These are phyloP conservation scores for Nowickia ferox DNA, from an alignment of 2,888 invertebrate genomes.

Conservation along the genomic window DNA sequence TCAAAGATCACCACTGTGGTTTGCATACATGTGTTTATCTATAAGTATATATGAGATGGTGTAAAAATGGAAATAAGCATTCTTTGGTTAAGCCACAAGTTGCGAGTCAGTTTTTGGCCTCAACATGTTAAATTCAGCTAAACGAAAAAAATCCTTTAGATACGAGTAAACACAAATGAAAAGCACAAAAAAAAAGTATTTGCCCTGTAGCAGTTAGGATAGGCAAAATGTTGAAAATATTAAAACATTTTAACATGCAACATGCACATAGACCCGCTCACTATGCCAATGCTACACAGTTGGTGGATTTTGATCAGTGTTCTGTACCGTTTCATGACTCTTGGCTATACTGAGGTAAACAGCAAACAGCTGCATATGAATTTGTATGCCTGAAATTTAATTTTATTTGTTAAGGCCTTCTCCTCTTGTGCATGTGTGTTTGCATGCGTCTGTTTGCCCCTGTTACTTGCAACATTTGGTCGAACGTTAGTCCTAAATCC, in stretches of 20 bases:
- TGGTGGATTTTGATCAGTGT: constrained; percentile 8
- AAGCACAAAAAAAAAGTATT: neutral
- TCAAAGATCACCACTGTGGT: neutral
- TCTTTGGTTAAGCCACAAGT: constrained; percentile 39
- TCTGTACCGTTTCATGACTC: constrained; percentile 23
- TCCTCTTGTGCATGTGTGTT: neutral
- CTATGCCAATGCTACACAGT: neutral
- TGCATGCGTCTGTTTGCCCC: neutral
- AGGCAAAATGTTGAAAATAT: constrained; percentile 21
- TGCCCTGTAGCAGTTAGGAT: constrained; percentile 19
- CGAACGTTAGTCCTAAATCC: constrained; percentile 3
- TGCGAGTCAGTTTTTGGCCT: constrained; percentile 39
- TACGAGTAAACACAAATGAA: constrained; percentile 1
- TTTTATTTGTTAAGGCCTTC: constrained; percentile 50
- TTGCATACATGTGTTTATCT: neutral
- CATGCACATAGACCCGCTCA: neutral
- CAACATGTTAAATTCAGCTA: constrained; percentile 35
- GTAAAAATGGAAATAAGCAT: constrained; percentile 4
- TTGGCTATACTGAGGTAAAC: constrained; percentile 33
- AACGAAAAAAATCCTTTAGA: constrained; percentile 11
- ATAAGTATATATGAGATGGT: neutral
- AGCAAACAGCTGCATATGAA: constrained; percentile 38
- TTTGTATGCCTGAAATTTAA: constrained; percentile 34
- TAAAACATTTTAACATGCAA: neutral
- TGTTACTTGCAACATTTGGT: constrained; percentile 10